Evolutionary conservation across 1,140 invertebrate species (phyloP).

Genomic region (Aphis gossypii): DNA sequence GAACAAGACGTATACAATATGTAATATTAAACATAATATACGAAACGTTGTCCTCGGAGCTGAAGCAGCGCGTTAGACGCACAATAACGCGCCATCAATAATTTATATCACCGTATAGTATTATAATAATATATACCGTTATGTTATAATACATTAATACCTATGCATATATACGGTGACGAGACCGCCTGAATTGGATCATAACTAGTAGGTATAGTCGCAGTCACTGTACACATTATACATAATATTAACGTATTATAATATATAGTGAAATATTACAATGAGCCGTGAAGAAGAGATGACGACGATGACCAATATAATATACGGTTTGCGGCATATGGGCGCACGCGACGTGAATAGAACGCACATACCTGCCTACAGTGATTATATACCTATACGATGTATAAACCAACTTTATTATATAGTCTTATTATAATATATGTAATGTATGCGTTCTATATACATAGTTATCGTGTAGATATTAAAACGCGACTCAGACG

Average conservation of each 20-base stretch:
- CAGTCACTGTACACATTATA: no score
- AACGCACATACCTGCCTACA: not conserved
- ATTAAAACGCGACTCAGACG: slow-evolving; percentile 25
- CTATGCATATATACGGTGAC: not conserved
- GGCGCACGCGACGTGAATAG: slow-evolving; percentile 7
- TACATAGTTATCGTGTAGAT: not conserved
- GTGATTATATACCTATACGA: not conserved
- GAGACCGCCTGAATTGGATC: not conserved
- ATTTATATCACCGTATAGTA: not conserved
- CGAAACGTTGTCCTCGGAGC: not conserved
- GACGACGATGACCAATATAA: slow-evolving; percentile 6
- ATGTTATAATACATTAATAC: not conserved
- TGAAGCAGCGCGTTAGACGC: not conserved
- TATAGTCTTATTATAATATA: slow-evolving; percentile 15
- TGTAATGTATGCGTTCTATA: not conserved
- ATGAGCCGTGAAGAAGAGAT: not conserved
- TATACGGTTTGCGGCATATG: not conserved
- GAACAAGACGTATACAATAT: not conserved
- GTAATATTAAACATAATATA: not conserved
- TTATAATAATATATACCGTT: not conserved
- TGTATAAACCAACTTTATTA: not conserved
- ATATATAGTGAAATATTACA: not conserved
- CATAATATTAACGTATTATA: not conserved
- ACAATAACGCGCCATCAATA: not conserved
- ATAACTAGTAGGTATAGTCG: not conserved